A percentile compares a stretch with the other conserved stretches of the same genome.
These are phyloP conservation scores for Zapornia atra DNA, from an alignment of 2,113 vertebrate genomes.

Conservation along the genomic window DNA sequence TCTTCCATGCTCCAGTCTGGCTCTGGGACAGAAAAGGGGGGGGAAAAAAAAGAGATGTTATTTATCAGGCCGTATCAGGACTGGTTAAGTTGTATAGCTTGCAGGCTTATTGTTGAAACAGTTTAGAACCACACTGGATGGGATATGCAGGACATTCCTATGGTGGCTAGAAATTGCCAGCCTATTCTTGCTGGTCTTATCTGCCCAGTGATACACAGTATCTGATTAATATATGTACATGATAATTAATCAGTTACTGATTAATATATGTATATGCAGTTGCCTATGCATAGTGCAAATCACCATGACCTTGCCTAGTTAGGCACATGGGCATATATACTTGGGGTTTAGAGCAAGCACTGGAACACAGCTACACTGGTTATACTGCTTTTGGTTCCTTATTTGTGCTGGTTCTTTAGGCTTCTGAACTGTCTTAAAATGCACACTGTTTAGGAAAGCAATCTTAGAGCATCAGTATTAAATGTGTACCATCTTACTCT, in stretches of 20 bases:
- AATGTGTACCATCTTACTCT: not conserved
- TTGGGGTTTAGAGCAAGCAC: not conserved
- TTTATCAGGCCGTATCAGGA: not conserved
- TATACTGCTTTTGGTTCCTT: not conserved
- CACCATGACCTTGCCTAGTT: not conserved
- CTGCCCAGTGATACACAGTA: not conserved
- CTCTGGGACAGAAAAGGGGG: slow-evolving; percentile 74
- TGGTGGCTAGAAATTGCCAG: not conserved
- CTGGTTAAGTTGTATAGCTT: not conserved
- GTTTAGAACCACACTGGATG: not conserved
- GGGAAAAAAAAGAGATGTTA: not conserved
- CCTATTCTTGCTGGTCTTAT: not conserved
- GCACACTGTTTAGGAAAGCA: not conserved
- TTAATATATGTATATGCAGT: not conserved
- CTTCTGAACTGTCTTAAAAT: not conserved
- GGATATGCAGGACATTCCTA: not conserved
- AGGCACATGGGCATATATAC: not conserved
- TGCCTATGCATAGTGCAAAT: not conserved
- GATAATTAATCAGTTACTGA: not conserved
- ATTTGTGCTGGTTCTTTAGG: not conserved
- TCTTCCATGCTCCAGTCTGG: slow-evolving; percentile 87
- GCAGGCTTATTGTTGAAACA: not conserved
- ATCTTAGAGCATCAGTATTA: not conserved
- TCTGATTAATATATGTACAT: not conserved
- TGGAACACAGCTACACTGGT: not conserved